Evolutionary conservation across 2,888 invertebrate species (phyloP).

Genomic region (Dinocampus coccinellae): DNA sequence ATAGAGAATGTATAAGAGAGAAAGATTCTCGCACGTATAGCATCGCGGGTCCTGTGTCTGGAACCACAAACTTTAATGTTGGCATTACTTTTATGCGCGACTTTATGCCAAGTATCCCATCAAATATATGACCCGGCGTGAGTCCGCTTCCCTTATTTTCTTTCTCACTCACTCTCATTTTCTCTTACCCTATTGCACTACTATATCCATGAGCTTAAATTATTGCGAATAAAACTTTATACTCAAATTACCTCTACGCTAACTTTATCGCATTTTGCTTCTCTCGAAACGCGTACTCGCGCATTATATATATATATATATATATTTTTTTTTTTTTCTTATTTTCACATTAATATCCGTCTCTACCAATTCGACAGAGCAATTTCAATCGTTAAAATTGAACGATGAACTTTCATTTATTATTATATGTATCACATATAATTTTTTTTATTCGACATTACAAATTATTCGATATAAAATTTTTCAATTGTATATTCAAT

Average conservation of each 20-base stretch:
- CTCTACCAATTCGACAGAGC: not conserved
- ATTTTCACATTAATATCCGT: not conserved
- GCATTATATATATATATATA: constrained; percentile 6
- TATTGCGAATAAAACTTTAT: constrained; percentile 70
- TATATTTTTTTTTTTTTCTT: not conserved
- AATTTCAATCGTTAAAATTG: constrained; percentile 6
- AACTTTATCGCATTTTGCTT: constrained; percentile 67
- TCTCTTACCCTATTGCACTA: not conserved
- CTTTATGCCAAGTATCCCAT: constrained; percentile 69
- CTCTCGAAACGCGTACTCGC: constrained; percentile 24
- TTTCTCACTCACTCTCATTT: constrained; percentile 22
- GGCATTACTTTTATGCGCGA: constrained; percentile 69
- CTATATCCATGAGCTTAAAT: constrained; percentile 48
- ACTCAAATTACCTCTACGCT: constrained; percentile 67
- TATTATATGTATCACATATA: too few species aligned
- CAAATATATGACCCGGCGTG: constrained; percentile 66
- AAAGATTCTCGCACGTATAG: constrained; percentile 48
- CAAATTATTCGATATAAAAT: too few species aligned
- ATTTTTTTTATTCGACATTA: too few species aligned
- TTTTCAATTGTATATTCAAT: too few species aligned
- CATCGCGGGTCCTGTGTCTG: constrained; percentile 57
- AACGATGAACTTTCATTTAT: constrained; percentile 16
- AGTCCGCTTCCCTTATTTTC: constrained; percentile 32
- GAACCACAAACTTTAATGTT: constrained; percentile 69
- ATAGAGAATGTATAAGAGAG: constrained; percentile 36